Base-by-base conservation (phyloP, 1,140 invertebrate genomes). In the Dolichoris vasculosae region DNA sequence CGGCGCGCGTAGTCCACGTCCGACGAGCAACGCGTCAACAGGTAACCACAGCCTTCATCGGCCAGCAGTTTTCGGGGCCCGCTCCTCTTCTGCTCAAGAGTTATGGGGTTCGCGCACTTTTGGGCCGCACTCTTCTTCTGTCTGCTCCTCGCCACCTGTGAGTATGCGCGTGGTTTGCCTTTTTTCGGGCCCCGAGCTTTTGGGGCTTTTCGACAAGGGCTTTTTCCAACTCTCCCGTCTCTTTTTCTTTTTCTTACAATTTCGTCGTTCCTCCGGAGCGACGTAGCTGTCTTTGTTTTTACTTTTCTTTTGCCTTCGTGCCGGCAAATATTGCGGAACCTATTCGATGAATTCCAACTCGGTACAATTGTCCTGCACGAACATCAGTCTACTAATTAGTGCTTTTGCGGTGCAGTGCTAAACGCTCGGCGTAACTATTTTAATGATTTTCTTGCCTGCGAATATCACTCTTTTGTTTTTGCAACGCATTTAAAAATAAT, bases 1-100 rank as follows among this genome's bases (percentile, higher is more conserved):
- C 59, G 32, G 11, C 78, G 69, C 51, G 78, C 75, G 51, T 81
- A 85, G 84, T 85, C 78, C n/a, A n/a, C 48, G 40, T 15, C 43
- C 51, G 77, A 35, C 82, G 55, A 46, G 64, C 48, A 40, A 9
- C 55, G 73, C 64, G 75, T 84, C 46, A 55, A 79, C 63, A 84
- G 75, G 63, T 78, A 48, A 76, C 32, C 38, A 73, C 69, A 83
- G 38, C 59, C 79, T 80, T 80, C 40, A 63, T n/a, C 69, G 55
- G 13, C 64, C 64, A 63, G 63, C 59, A 63, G 23, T 40, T 48
- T 43, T 71, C 35, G 43, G 15, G 80, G 2, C 1, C 40, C 69
- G 17, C 38, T n/a, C n/a, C n/a, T n/a, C n/a, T n/a, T n/a, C n/a
- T n/a, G n/a, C 23, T 15, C 69, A 73, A 73, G 69, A 73, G 69